phyloP scores from a whole-genome alignment of 1,140 invertebrate species.

The Kradibia gibbosae region DNA sequence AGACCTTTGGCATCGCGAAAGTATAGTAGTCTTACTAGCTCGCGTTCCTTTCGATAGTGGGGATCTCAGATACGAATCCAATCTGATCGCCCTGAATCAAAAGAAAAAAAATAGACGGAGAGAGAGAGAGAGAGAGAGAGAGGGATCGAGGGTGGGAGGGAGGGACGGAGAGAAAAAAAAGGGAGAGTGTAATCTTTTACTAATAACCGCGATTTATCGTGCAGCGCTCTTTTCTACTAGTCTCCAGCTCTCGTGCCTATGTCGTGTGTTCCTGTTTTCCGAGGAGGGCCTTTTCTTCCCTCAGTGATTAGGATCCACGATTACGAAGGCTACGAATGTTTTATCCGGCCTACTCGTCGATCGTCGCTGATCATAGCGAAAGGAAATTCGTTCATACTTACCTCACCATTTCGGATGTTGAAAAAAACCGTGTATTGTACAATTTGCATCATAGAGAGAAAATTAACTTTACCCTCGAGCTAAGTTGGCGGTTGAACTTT shows the following conservation, averaged over 20 bases:
- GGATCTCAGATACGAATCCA: conserved; percentile 70
- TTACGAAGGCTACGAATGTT: neutral
- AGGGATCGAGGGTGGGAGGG: no score
- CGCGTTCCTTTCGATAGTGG: conserved; percentile 59
- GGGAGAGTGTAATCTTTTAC: conserved; percentile 69
- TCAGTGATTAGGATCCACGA: conserved; percentile 9
- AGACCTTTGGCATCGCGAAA: conserved; percentile 47
- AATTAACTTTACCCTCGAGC: no score
- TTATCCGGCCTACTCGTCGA: neutral
- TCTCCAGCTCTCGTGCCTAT: neutral
- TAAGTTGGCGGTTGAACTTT: no score
- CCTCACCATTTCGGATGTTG: neutral
- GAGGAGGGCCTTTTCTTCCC: neutral
- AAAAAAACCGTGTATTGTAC: no score
- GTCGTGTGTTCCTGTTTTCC: neutral
- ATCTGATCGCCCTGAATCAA: conserved; percentile 55
- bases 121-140: no score
- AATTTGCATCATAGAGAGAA: no score
- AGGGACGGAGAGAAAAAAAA: no score
- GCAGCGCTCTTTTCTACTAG: conserved; percentile 30
- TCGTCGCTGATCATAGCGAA: neutral
- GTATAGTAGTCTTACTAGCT: conserved; percentile 25
- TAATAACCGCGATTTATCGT: conserved; percentile 73
- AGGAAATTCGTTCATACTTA: neutral
- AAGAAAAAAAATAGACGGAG: no score